Evolutionary conservation across 2,113 vertebrate genomes (phyloP), one percentile per base, ranked within the genome.

Genomic region (Aspidoscelis tigris): DNA sequence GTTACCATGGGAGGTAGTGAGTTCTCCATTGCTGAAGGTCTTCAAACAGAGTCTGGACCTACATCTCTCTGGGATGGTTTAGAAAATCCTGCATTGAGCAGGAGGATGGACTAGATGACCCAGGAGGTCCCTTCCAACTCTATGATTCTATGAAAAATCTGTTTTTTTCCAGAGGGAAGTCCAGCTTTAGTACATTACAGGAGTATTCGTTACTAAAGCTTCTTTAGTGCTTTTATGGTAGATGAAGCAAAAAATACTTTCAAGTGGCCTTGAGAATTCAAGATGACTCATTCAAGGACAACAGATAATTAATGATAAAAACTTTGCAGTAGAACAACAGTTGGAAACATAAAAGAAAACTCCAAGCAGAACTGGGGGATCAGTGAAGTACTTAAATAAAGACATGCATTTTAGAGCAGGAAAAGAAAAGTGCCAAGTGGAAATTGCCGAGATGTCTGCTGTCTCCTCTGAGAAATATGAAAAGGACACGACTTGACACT

Each of bases 391-490:
- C 68, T n/a, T 76, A 88, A 79, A 71, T 20, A 78, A 83, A 89
- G 78, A 43, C 78, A 75, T 6, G n/a, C 7, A 66, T 86, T 84
- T 88, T 68, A 64, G 86, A 84, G 65, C 43, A 78, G 64, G 71
- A 70, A 85, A 69, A 86, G 16, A 79, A 50, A n/a, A 89, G 72
- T 41, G n/a, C 64, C 73, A 75, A 68, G 77, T 86, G 76, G 78
- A 91, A 93, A 93, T 88, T 86, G 65, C 24, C 76, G 53, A 66
- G 87, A 65, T 22, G 16, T 71, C 81, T 81, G 58, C 69, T 83
- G 2, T 82, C 89, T 86, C 78, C 71, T 93, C 20, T 6, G 83
- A 76, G n/a, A 90, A 24, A 66, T 65, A 87, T 55, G 69, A 86
- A 84, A 33, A 87, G 77, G 79, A 80, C 70, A 88, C 78, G 83